Percentiles rank a stretch among this genome's conserved stretches.
These are phyloP conservation scores for Hemiscyllium ocellatum DNA, from an alignment of 2,113 vertebrate species.

Conservation along the genomic window DNA sequence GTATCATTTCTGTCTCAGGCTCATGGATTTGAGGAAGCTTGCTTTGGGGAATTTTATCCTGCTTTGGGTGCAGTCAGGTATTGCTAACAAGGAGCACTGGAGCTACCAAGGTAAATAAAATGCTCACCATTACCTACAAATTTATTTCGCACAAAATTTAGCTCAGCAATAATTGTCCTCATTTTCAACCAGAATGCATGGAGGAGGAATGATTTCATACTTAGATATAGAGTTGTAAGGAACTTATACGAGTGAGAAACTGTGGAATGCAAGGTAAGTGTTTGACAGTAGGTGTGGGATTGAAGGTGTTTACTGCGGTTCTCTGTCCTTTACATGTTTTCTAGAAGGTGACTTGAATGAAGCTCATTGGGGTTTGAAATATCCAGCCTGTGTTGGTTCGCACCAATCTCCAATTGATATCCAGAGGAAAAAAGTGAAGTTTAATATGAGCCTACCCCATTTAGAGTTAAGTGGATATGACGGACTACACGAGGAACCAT, in stretches of 20 bases:
- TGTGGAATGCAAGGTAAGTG: not conserved
- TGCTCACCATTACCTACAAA: not conserved
- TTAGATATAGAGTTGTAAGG: not conserved
- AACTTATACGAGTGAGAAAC: not conserved
- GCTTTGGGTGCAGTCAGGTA: not conserved
- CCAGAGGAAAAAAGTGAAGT: constrained; percentile 57
- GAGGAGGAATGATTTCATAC: not conserved
- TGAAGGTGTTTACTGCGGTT: not conserved
- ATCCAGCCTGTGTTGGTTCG: constrained; percentile 58
- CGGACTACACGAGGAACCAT: constrained; percentile 44
- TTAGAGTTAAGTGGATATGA: constrained; percentile 66
- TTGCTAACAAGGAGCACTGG: not conserved
- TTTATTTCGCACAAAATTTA: not conserved
- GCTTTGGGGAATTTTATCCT: not conserved
- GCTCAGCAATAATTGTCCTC: not conserved
- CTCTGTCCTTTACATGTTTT: not conserved
- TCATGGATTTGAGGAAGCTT: not conserved
- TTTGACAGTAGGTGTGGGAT: not conserved
- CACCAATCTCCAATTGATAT: constrained; percentile 80
- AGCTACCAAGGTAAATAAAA: constrained; percentile 23
- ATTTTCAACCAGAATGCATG: not conserved
- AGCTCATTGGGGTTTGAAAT: constrained; percentile 64
- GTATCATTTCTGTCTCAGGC: no score
- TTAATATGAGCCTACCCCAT: constrained; percentile 55
- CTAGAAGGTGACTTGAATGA: constrained; percentile 67